Evolutionary conservation across 2,797 vertebrate species (phyloP).

Genomic region (Amphiprion clarkii): DNA sequence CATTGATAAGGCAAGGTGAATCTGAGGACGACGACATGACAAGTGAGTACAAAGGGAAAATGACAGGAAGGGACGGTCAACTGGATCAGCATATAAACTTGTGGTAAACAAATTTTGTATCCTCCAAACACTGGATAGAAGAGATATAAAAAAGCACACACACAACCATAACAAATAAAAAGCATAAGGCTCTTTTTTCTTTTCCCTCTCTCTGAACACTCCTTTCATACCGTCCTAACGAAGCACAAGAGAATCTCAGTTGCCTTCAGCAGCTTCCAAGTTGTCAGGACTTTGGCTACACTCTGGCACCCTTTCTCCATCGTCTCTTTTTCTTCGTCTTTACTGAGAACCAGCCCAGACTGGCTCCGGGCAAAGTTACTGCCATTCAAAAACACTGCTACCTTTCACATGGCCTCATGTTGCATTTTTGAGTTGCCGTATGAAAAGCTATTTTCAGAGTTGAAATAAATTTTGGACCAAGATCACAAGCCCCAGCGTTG

Average conservation of each 20-base stretch:
- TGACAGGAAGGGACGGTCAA: constrained; percentile 13
- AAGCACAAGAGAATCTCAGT: constrained; percentile 46
- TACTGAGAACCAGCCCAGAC: constrained; percentile 55
- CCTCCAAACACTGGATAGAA: constrained; percentile 14
- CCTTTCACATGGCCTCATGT: constrained; percentile 6
- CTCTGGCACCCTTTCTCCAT: constrained; percentile 38
- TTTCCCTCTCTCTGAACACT: background rate
- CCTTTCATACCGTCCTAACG: constrained; percentile 10
- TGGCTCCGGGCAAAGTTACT: constrained; percentile 27
- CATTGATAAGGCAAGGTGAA: constrained; percentile 49
- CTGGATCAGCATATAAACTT: constrained; percentile 12
- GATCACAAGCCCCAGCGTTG: constrained; percentile 9
- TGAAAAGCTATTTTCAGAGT: constrained; percentile 31
- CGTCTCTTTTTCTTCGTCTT: constrained; percentile 34
- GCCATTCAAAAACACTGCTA: constrained; percentile 39
- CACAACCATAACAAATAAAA: background rate
- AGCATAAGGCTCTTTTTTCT: background rate
- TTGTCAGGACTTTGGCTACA: constrained; percentile 54
- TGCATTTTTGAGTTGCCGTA: constrained; percentile 23
- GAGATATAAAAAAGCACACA: constrained; percentile 1
- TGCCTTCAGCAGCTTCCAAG: constrained; percentile 63
- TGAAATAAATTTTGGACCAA: constrained; percentile 39
- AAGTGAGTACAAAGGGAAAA: constrained; percentile 30
- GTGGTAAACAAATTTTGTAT: constrained; percentile 41
- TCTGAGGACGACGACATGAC: constrained; percentile 33